Conservation (phyloP, 2,888 invertebrate species). For the Stenodema calcarata region DNA sequence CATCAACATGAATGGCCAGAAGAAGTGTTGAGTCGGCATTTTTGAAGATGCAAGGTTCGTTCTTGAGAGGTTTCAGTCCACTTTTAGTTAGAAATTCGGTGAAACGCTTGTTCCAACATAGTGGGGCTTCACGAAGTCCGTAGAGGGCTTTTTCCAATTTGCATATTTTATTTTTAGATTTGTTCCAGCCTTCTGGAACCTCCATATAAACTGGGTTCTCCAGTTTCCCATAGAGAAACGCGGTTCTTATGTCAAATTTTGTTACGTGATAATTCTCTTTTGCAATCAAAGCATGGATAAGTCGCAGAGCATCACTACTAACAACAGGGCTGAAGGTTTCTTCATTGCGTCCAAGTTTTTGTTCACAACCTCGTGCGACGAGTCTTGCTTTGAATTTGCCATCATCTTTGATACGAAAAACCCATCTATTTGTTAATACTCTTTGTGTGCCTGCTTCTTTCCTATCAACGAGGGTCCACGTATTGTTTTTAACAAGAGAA, state of each 20-base stretch:
- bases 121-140: no score
- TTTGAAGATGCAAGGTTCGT: constrained; percentile 52
- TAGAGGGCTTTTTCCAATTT: no score
- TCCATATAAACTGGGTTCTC: no score
- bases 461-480: constrained; percentile 56
- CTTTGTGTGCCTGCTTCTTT: constrained; percentile 13
- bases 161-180: no score
- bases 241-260: no score
- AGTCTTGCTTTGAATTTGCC: constrained; percentile 57
- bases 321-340: no score
- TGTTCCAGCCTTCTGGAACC: no score
- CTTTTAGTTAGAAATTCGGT: constrained; percentile 37
- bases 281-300: no score
- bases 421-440: constrained; percentile 58
- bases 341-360: constrained; percentile 52
- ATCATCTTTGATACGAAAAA: constrained; percentile 55
- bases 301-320: no score
- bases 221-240: no score
- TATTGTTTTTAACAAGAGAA: constrained; percentile 54
- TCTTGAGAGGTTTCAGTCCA: constrained; percentile 35
- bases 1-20: constrained; percentile 56
- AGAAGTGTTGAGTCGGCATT: constrained; percentile 39
- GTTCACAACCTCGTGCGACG: constrained; percentile 57
- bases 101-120: constrained; percentile 50
- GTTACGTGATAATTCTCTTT: no score